Evolutionary conservation across 2,888 invertebrate species (phyloP).

Genomic region (Orthosia incerta): DNA sequence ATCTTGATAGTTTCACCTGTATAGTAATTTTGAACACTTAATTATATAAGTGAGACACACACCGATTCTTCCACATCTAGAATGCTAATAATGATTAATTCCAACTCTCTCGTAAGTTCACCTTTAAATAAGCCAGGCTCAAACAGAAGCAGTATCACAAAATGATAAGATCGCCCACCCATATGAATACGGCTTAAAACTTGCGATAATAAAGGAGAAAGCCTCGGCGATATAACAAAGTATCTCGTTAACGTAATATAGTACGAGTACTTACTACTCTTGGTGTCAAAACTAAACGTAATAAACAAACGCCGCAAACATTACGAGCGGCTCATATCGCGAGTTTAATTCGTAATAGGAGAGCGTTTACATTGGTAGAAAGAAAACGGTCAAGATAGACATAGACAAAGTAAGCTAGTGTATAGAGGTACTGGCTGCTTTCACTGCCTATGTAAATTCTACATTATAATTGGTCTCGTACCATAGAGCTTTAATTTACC

Average conservation of each 20-base stretch:
- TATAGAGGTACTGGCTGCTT: not conserved
- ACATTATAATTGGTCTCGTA: slow-evolving; percentile 4
- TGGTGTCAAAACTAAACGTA: slow-evolving; percentile 54
- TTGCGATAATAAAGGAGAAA: slow-evolving; percentile 45
- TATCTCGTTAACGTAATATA: slow-evolving; percentile 53
- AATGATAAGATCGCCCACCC: slow-evolving; percentile 25
- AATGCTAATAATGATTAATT: not conserved
- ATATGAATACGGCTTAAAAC: slow-evolving; percentile 49
- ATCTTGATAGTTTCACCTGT: not conserved
- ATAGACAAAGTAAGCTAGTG: not conserved
- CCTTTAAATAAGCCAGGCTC: slow-evolving; percentile 1
- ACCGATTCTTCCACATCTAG: not conserved
- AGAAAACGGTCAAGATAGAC: not conserved
- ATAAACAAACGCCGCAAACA: slow-evolving; percentile 57
- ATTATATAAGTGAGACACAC: not conserved
- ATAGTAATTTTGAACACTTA: not conserved
- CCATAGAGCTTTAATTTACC: not conserved
- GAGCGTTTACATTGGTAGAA: slow-evolving; percentile 32
- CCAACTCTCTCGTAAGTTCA: not conserved
- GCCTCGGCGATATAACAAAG: slow-evolving; percentile 47
- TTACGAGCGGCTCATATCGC: slow-evolving; percentile 50
- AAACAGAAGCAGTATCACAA: slow-evolving; percentile 21
- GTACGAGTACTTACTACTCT: slow-evolving; percentile 37
- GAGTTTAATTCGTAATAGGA: slow-evolving; percentile 46
- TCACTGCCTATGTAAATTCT: not conserved